Conservation (phyloP, 2,113 vertebrate species). For the Scatophagus argus region DNA sequence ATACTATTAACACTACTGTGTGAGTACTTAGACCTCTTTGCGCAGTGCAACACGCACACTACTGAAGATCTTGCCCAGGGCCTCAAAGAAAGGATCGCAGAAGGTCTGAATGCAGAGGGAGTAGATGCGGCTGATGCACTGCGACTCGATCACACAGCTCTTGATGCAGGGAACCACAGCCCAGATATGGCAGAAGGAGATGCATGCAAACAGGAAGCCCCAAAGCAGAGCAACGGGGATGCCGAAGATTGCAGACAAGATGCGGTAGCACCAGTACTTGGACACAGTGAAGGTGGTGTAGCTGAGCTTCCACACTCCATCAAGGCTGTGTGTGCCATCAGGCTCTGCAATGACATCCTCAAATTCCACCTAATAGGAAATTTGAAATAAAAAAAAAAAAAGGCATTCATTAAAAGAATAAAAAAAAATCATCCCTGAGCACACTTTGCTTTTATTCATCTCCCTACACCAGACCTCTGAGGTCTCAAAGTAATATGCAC, state of each 20-base stretch:
- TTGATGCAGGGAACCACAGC: constrained; percentile 97
- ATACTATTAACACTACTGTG: constrained; percentile 37
- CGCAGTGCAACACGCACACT: constrained; percentile 88
- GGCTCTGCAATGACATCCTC: constrained; percentile 97
- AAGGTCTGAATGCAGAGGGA: constrained; percentile 97
- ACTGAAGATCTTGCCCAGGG: constrained; percentile 91
- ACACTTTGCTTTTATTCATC: neutral
- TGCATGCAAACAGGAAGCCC: constrained; percentile 96
- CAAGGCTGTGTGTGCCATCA: constrained; percentile 93
- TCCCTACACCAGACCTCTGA: neutral
- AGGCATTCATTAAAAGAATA: constrained; percentile 29
- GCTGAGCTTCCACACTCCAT: constrained; percentile 95
- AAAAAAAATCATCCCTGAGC: too few relatives aligned
- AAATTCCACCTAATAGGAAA: constrained; percentile 90
- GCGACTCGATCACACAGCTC: constrained; percentile 97
- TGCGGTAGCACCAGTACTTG: constrained; percentile 98
- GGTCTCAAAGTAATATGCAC: neutral
- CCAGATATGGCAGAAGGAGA: constrained; percentile 99
- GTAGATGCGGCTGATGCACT: constrained; percentile 93
- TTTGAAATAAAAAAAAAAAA: too few relatives aligned
- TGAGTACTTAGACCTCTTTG: constrained; percentile 86
- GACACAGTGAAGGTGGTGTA: constrained; percentile 96
- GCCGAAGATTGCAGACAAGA: constrained; percentile 92
- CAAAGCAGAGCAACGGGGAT: constrained; percentile 92
- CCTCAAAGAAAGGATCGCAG: constrained; percentile 93